phyloP scores from a whole-genome alignment of 2,797 vertebrate species.

The Phoeniculus purpureus region DNA sequence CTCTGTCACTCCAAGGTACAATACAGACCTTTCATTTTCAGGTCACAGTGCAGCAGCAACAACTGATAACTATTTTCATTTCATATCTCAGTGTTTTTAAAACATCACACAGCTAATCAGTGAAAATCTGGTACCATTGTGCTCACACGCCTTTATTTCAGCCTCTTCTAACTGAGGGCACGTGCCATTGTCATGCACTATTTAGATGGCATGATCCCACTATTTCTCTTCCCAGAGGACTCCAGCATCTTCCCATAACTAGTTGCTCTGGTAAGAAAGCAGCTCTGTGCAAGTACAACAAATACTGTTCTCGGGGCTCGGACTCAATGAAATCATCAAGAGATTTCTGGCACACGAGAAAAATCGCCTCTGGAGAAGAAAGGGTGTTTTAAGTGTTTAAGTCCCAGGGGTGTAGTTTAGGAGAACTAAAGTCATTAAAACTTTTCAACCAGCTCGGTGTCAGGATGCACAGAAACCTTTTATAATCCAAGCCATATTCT shows the following conservation, averaged over 20 bases:
- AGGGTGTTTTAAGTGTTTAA: background rate
- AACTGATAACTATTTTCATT: background rate
- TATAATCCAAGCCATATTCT: background rate
- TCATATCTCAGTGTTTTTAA: background rate
- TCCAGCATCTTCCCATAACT: background rate
- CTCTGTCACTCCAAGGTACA: background rate
- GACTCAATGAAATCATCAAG: background rate
- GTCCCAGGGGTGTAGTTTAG: background rate
- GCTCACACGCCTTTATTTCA: background rate
- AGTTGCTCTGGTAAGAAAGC: background rate
- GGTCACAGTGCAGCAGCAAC: background rate
- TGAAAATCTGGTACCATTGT: background rate
- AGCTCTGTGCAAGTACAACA: background rate
- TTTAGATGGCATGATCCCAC: slow-evolving; percentile 2
- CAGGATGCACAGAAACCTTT: background rate
- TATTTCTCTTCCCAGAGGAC: background rate
- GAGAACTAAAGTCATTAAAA: background rate
- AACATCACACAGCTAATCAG: background rate
- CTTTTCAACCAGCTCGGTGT: background rate
- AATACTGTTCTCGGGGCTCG: background rate
- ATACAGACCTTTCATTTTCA: background rate
- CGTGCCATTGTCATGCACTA: background rate
- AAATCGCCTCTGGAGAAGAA: background rate
- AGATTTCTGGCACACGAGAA: background rate
- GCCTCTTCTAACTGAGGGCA: background rate